Base-by-base conservation (phyloP, 2,113 vertebrate species). In the Semnornis frantzii region DNA sequence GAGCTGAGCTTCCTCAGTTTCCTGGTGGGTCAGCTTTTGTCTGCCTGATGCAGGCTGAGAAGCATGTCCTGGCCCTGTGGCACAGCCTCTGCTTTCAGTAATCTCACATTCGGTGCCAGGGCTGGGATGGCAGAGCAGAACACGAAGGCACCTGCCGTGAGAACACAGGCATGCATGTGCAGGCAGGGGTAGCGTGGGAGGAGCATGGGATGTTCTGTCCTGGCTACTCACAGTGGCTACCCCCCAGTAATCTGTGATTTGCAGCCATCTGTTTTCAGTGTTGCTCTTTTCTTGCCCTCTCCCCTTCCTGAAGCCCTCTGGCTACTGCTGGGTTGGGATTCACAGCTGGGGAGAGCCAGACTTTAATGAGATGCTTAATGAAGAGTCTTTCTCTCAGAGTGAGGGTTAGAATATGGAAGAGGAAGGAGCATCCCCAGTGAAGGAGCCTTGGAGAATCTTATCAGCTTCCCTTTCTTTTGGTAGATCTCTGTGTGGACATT, bases 401-500 rank as follows among this genome's bases (percentile, higher is more conserved):
- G 48, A 82, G 28, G 3, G 25, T 70, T 85, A 80, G 15, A 17
- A 13, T 60, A 30, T 27, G 60, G 73, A 76, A 75, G 33, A 21
- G 58, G 39, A 78, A 87, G 72, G 19, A 85, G 5, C 28, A 64
- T 60, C 42, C 57, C 19, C 76, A 44, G 10, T 23, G 34, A 48
- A 92, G 66, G 65, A 83, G 20, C 44, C 76, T 33, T 60, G 31
- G 76, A 86, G n/a, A 71, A 62, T 37, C 59, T 90, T 85, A 95
- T 85, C 12, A 19, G 17, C 55, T 87, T 93, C 59, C 66, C 95
- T 93, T 88, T 96, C 71, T 91, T 77, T 97, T 79, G 60, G 78
- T 95, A 99, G 99, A 97, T 44, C 87, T 97, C 9, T 99, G 99
- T 85, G 88, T 98, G 93, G 95, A 98, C 83, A 98, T 98, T 88